Evolutionary conservation across 2,797 vertebrate genomes (phyloP), one percentile per base, ranked within the genome.

Genomic region (Lophius americanus): DNA sequence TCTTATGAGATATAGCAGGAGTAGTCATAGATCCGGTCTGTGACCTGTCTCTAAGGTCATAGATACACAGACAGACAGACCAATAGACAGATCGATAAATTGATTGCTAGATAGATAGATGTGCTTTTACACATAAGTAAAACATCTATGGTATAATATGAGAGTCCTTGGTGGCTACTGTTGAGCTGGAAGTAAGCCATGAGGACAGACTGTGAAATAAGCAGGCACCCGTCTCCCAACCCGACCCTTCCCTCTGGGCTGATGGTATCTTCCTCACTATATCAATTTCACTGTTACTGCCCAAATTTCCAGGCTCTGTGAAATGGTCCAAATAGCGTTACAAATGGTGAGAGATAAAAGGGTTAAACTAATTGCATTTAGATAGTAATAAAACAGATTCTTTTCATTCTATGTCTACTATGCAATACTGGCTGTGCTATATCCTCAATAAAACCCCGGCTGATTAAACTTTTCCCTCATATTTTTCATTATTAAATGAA

Each of bases 261-360:
- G 92, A 94, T 92, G 88, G 85, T 93, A 93, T 94, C 93, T 88
- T 68, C 89, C 75, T 68, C 85, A 81, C 88, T 88, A 88, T 93
- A 94, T 93, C 89, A 91, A 90, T 91, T 92, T 89, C 88, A 90
- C 85, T 89, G 83, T 91, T 90, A 90, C 81, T 89, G 89, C 89
- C 88, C 86, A 91, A 83, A 91, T 91, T 90, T 89, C 84, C 82
- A 91, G 83, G 90, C 91, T 85, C 90, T 92, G 91, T 93, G 92
- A 94, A 94, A 93, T 91, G 91, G 88, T 87, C 90, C 89, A 89
- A 91, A 92, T 91, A 92, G 92, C 92, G 90, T 92, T 90, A 88
- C 92, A 93, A 94, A 94, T 93, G 91, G 89, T 59, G 79, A 86
- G 89, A 92, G 93, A 94, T 93, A 93, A 93, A 93, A 92, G 92